Percentiles rank a stretch among this genome's conserved stretches.
These are phyloP conservation scores for Tympanoctomys barrerae DNA, from an alignment of 2,797 vertebrate genomes.

Conservation along the genomic window DNA sequence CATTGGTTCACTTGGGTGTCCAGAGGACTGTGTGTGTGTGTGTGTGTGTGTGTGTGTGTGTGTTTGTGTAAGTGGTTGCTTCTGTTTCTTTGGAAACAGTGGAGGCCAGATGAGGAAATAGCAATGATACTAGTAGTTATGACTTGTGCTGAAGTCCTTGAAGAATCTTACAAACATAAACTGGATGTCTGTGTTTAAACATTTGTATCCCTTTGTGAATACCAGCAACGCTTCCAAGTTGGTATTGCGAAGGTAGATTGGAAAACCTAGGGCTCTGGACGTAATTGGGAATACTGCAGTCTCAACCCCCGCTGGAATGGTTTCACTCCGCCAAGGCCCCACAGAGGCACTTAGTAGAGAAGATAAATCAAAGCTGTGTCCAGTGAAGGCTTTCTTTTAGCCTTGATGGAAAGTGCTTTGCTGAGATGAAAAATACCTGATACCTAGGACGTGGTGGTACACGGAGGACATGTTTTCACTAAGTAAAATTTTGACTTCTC, in stretches of 20 bases:
- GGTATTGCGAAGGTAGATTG: background rate
- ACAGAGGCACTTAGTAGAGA: slow-evolving; percentile 7
- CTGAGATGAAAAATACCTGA: slow-evolving; percentile 61
- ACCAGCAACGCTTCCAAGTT: background rate
- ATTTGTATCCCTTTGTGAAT: background rate
- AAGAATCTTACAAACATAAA: slow-evolving; percentile 33
- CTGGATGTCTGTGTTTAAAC: background rate
- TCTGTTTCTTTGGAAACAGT: slow-evolving; percentile 79
- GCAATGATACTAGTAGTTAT: background rate
- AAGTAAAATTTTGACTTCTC: slow-evolving; percentile 11
- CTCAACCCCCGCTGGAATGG: background rate
- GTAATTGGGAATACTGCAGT: background rate
- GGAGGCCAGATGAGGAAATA: slow-evolving; percentile 69
- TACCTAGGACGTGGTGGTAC: background rate
- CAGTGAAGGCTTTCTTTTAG: slow-evolving; percentile 25
- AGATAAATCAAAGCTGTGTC: slow-evolving; percentile 58
- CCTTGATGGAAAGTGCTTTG: slow-evolving; percentile 49
- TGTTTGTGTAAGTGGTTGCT: slow-evolving; percentile 73
- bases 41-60: slow-evolving; percentile 6
- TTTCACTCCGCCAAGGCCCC: background rate
- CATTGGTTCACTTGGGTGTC: slow-evolving; percentile 78
- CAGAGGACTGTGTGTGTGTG: slow-evolving; percentile 9
- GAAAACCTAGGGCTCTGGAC: slow-evolving; percentile 21
- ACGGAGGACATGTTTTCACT: slow-evolving; percentile 14
- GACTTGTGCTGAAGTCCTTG: background rate